Conservation (phyloP, 2,888 invertebrate genomes). For the Fragum whitleyi region DNA sequence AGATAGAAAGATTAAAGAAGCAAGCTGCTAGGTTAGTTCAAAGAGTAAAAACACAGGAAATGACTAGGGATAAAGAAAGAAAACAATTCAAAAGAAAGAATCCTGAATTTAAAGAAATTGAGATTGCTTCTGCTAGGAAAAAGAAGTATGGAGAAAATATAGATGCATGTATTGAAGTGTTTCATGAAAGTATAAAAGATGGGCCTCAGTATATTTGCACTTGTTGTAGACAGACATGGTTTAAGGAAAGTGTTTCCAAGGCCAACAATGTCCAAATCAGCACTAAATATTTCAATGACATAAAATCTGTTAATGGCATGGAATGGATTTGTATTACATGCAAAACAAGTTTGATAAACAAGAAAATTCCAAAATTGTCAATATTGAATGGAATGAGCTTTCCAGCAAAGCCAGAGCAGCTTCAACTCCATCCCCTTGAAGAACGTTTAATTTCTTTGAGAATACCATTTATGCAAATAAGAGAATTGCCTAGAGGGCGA, state of each 20-base stretch:
- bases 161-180: background rate
- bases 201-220: conserved; percentile 20
- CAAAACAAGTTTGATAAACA: conserved; percentile 41
- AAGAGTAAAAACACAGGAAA: background rate
- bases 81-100: conserved; percentile 5
- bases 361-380: conserved; percentile 38
- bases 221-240: conserved; percentile 30
- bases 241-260: conserved; percentile 24
- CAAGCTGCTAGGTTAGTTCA: background rate
- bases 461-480: too few species aligned
- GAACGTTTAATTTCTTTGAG: conserved; percentile 21
- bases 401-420: conserved; percentile 51
- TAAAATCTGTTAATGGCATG: conserved; percentile 33
- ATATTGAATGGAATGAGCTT: conserved; percentile 47
- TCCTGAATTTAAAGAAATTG: background rate
- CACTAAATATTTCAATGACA: conserved; percentile 33
- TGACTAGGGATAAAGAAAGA: background rate
- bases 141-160: conserved; percentile 10
- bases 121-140: background rate
- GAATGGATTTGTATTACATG: conserved; percentile 44
- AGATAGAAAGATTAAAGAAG: conserved; percentile 6
- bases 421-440: conserved; percentile 45
- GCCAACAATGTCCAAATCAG: background rate
- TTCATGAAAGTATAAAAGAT: conserved; percentile 11
- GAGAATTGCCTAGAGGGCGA: too few species aligned